Conservation (phyloP, 2,888 invertebrate species). For the Drosophila demipolita region DNA sequence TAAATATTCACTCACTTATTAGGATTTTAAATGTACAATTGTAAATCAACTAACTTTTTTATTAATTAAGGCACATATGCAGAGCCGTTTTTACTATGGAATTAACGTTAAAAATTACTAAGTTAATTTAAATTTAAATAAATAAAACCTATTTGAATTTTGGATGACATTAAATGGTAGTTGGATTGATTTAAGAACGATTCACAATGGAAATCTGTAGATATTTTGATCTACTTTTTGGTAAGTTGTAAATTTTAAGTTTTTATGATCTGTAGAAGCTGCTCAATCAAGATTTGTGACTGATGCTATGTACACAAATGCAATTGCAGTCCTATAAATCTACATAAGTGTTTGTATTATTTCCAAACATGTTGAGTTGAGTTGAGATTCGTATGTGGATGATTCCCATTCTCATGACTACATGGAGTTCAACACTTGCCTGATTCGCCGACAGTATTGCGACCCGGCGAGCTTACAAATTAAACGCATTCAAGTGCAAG, state of each 20-base stretch:
- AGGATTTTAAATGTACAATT: neutral
- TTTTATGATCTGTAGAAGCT: neutral
- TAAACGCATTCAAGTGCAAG: constrained; percentile 81
- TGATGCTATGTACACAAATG: neutral
- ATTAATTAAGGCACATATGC: too few species aligned
- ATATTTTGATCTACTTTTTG: neutral
- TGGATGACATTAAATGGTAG: neutral
- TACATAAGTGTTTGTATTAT: constrained; percentile 1
- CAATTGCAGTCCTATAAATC: constrained; percentile 1
- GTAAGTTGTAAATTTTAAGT: neutral
- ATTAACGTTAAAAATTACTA: too few species aligned
- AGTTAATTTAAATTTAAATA: too few species aligned
- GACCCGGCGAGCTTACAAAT: constrained; percentile 67
- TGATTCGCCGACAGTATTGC: constrained; percentile 10
- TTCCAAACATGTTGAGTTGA: neutral
- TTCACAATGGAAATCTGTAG: accelerated
- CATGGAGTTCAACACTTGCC: constrained; percentile 32
- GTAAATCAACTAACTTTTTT: too few species aligned
- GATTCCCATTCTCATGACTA: constrained; percentile 19
- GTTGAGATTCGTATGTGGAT: neutral
- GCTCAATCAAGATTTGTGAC: constrained; percentile 12
- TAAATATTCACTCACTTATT: too few species aligned
- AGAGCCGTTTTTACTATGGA: too few species aligned
- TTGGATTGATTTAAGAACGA: too few species aligned
- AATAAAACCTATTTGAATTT: too few species aligned